phyloP scores from a whole-genome alignment of 2,113 vertebrate genomes.

The Nothoprocta perdicaria region DNA sequence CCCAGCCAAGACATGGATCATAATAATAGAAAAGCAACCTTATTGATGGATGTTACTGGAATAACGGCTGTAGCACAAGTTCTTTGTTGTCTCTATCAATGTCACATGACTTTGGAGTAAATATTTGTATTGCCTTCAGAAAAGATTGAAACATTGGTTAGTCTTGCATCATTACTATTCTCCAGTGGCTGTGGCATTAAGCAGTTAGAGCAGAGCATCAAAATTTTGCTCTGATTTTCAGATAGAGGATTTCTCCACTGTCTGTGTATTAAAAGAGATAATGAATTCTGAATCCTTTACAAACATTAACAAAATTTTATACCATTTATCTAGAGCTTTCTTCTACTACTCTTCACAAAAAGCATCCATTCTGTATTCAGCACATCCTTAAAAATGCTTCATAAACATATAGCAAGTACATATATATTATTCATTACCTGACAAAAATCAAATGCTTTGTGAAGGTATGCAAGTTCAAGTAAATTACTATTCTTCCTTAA shows the following conservation, averaged over 20 bases:
- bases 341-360: neutral
- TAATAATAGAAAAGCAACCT: neutral
- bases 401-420: neutral
- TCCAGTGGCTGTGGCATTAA: neutral
- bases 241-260: neutral
- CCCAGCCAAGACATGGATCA: neutral
- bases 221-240: neutral
- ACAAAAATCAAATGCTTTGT: neutral
- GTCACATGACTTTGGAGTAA: neutral
- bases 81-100: neutral
- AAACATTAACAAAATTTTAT: neutral
- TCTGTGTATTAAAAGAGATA: rapidly evolving
- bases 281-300: neutral
- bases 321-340: neutral
- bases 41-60: slow-evolving; percentile 27
- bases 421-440: neutral
- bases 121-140: neutral
- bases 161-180: neutral
- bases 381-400: neutral
- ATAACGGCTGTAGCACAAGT: neutral
- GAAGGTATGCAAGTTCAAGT: neutral
- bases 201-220: neutral
- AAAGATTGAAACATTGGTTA: neutral
- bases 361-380: neutral
- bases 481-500: neutral